Base-by-base conservation (phyloP, 2,888 invertebrate genomes). In the Caenorhabditis sinica region DNA sequence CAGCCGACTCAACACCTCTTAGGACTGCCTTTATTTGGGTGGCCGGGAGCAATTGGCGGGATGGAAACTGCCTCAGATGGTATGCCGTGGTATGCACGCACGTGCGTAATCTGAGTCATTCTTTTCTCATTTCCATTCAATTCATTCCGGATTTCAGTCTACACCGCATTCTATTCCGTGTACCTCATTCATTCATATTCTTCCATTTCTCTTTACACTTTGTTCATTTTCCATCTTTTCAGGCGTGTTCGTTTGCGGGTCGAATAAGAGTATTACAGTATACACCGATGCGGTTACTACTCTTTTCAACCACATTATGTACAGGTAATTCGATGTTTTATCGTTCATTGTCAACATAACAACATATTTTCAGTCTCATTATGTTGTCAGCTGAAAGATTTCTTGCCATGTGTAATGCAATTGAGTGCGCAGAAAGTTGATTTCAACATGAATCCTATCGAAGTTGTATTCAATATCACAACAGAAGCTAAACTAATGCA, bases 361-460 rank as follows among this genome's bases (percentile, higher is more conserved):
- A n/a, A n/a, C n/a, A n/a, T n/a, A 17, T 56, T 65, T 79, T 23
- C 58, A 80, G 85, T 73, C 61, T 68, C 73, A 56, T 23, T 75
- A 66, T 85, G 86, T 60, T 89, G 89, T 63, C 83, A 88, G 25
- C 77, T 87, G 43, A 80, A 82, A 49, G 87, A 89, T 36, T 89
- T 87, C 74, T 65, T 90, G 72, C 81, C 87, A 13, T 90, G 90
- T 76, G 86, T 89, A 11, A 76, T 89, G 71, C 83, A 87, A 45
- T 68, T 89, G 20, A 87, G 85, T 40, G 61, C 88, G 2, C 87
- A 87, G 56, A 80, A 82, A 63, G 77, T 90, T 15, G 89, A 86
- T 11, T 90, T 90, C 77, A 87, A 90, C 36, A 83, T 83, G 28
- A 90, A 90, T 65, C 86, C 90, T 15, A 72, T 90, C 20, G 86